A percentile compares a stretch with the other conserved stretches of the same genome.
These are phyloP conservation scores for Onychorhynchus coronatus DNA, from an alignment of 2,113 vertebrate species.

Conservation along the genomic window DNA sequence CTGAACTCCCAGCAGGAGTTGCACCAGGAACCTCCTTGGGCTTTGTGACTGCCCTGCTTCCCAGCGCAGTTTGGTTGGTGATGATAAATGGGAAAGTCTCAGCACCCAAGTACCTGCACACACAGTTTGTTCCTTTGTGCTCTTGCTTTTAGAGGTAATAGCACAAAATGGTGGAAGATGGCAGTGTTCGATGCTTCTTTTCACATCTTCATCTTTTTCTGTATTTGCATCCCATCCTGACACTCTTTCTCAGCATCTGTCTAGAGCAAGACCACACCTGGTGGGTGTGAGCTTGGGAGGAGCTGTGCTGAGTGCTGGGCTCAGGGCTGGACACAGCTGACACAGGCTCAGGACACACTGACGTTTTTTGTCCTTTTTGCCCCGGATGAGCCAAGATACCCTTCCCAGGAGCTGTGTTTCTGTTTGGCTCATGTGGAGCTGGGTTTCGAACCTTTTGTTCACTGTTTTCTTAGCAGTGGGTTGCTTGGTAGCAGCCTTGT, in stretches of 20 bases:
- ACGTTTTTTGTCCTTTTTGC: neutral
- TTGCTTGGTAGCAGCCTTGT: neutral
- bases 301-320: neutral
- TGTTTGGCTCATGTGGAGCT: neutral
- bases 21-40: neutral
- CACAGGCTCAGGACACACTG: too few relatives aligned
- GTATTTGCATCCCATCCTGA: neutral
- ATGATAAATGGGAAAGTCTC: neutral
- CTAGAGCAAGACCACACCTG: neutral
- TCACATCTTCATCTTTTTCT: neutral
- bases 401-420: neutral
- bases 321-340: neutral
- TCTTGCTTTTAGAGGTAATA: neutral
- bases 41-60: neutral
- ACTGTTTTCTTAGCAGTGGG: neutral
- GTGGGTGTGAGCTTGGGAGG: neutral
- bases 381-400: neutral
- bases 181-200: neutral
- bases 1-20: too few relatives aligned
- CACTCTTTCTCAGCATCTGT: accelerated
- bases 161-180: neutral
- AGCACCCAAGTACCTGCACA: neutral
- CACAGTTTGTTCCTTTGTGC: neutral
- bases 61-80: neutral
- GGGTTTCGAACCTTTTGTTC: neutral